Base-by-base conservation (phyloP, 2,113 vertebrate genomes). In the Corydoras sp. region DNA sequence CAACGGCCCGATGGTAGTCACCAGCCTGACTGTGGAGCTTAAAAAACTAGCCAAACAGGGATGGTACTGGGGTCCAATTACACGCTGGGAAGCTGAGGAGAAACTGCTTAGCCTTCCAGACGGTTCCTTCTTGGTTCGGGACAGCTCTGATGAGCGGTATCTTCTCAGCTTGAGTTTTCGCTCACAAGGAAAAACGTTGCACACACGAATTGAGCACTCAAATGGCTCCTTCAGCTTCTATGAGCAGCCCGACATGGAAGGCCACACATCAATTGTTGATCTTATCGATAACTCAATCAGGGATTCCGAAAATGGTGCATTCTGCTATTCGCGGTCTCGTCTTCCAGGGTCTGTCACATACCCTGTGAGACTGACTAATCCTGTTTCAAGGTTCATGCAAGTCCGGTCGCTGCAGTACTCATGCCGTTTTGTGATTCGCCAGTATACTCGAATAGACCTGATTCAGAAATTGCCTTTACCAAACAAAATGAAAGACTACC, bases 401-500 rank as follows among this genome's bases (percentile, higher is more conserved):
- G 97, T 99, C 82, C 94, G 96, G 10, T 99, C 96, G 0, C 88
- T 99, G 78, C 97, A 99, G 86, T 99, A 99, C 85, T 91, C 96
- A 85, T 99, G 97, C 82, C 94, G 96, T 64, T 99, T 99, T 78
- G 95, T 99, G 79, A 99, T 99, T 79, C 92, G 97, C 82, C 96
- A 99, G 83, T 98, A 97, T 80, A 99, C 97, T 43, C 87, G 97
- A 58, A 99, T 99, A 93, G 96, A 99, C 90, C 86, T 99, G 66
- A 98, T 99, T 85, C 96, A 96, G 86, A 98, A 98, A 93, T 92
- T 99, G 92, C 97, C 97, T 91, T 92, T 99, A 90, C 97, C 97
- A 81, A 93, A 92, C 91, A 94, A 94, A 88, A 94, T 94, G 92
- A 94, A 94, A 92, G 93, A 93, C 87, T 94, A 94, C 82, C 84